These are phyloP conservation scores for Xestobium rufovillosum DNA, from an alignment of 2,888 invertebrate genomes.

Conservation along the genomic window DNA sequence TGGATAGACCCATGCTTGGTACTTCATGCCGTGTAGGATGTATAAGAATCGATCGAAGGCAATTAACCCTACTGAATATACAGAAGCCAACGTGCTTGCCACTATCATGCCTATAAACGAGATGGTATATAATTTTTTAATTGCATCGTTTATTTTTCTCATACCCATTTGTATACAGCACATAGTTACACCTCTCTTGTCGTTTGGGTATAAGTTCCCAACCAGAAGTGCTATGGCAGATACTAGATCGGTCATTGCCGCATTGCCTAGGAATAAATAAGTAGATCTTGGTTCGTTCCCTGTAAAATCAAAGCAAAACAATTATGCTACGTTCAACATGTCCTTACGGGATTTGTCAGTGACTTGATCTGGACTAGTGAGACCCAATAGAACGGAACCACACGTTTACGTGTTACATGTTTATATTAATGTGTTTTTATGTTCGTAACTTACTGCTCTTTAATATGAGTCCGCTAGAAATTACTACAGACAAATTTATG, in stretches of 20 bases:
- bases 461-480: constrained; percentile 58
- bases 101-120: constrained; percentile 51
- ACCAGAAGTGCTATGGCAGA: constrained; percentile 53
- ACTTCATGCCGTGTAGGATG: constrained; percentile 56
- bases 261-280: constrained; percentile 58
- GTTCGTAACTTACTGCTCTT: constrained; percentile 47
- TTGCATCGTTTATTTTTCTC: too few species aligned
- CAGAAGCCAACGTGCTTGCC: constrained; percentile 56
- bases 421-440: too few species aligned
- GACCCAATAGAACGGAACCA: too few species aligned
- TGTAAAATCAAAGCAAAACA: too few species aligned
- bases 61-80: constrained; percentile 56
- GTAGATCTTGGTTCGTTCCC: constrained; percentile 57
- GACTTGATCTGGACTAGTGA: too few species aligned
- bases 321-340: too few species aligned
- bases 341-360: too few species aligned
- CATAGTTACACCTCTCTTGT: constrained; percentile 36
- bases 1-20: constrained; percentile 54
- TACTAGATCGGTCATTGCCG: constrained; percentile 57
- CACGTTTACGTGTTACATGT: too few species aligned
- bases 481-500: constrained; percentile 54
- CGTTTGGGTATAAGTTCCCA: constrained; percentile 43
- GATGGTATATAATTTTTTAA: constrained; percentile 8
- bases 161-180: constrained; percentile 44
- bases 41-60: constrained; percentile 58